These are phyloP conservation scores for Oriolus oriolus DNA, from an alignment of 2,113 vertebrate genomes.

Conservation along the genomic window DNA sequence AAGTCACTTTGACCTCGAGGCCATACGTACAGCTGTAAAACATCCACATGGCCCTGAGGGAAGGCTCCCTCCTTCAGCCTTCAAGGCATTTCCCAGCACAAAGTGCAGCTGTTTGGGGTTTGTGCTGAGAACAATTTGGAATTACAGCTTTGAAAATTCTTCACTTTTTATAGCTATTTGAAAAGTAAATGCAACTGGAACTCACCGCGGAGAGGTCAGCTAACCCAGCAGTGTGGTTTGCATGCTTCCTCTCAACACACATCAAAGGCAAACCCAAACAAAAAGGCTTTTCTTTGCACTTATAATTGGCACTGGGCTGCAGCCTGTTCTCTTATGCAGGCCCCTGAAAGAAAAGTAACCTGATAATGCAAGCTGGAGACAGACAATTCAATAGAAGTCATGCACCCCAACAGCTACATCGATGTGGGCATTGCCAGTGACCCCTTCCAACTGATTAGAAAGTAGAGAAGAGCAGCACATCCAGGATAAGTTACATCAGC, in stretches of 20 bases:
- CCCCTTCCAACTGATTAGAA: neutral
- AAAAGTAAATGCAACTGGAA: neutral
- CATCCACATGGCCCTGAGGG: neutral
- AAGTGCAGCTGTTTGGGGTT: neutral
- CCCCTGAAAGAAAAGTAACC: neutral
- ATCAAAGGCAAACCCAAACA: conserved; percentile 10
- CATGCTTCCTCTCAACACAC: neutral
- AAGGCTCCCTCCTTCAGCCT: neutral
- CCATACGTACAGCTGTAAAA: neutral
- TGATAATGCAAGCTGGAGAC: neutral
- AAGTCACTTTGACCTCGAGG: neutral
- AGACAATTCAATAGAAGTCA: neutral
- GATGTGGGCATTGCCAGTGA: neutral
- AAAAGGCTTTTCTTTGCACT: neutral
- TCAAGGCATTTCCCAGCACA: neutral
- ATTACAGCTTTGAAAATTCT: neutral
- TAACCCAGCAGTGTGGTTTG: neutral
- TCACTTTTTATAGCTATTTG: neutral
- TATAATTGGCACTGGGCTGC: neutral
- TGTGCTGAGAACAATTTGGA: neutral
- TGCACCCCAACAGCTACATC: neutral
- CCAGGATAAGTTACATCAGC: neutral
- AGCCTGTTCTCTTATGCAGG: neutral
- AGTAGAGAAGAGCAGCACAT: neutral
- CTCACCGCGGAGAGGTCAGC: neutral